Evolutionary conservation across 2,797 vertebrate species (phyloP).

Genomic region (Macropodus opercularis): DNA sequence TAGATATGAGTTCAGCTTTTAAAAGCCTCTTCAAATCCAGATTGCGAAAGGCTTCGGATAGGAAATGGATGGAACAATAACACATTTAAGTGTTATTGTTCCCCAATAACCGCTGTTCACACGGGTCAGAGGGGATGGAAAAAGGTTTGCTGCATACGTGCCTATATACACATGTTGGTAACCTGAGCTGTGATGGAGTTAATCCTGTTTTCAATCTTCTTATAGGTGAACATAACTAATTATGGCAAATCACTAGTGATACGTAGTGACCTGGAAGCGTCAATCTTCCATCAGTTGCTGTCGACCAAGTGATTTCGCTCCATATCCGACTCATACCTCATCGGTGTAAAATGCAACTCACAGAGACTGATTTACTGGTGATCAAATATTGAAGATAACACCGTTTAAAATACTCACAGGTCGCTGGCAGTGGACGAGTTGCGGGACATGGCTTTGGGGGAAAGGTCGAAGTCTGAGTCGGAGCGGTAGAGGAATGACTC

Average conservation of each 20-base stretch:
- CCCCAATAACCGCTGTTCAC: background rate
- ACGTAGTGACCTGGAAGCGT: background rate
- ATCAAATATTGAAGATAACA: background rate
- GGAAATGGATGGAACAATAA: slow-evolving; percentile 1
- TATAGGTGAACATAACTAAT: background rate
- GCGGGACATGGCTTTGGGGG: slow-evolving; percentile 91
- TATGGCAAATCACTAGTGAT: background rate
- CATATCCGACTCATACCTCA: background rate
- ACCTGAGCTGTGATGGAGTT: no score
- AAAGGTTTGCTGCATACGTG: no score
- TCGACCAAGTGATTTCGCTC: background rate
- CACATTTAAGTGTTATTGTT: slow-evolving; percentile 1
- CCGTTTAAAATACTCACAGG: slow-evolving; percentile 84
- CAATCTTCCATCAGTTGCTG: slow-evolving; percentile 2
- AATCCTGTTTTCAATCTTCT: background rate
- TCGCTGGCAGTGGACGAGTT: slow-evolving; percentile 93
- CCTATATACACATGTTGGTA: no score
- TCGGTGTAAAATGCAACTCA: background rate
- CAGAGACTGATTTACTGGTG: background rate
- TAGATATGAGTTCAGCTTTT: background rate
- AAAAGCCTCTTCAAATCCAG: slow-evolving; percentile 33
- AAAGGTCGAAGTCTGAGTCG: slow-evolving; percentile 94
- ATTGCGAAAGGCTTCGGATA: slow-evolving; percentile 14
- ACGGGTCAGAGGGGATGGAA: no score
- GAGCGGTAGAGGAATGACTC: slow-evolving; percentile 98